phyloP scores from a whole-genome alignment of 2,888 invertebrate genomes.

The Ichneumoninae sp. region DNA sequence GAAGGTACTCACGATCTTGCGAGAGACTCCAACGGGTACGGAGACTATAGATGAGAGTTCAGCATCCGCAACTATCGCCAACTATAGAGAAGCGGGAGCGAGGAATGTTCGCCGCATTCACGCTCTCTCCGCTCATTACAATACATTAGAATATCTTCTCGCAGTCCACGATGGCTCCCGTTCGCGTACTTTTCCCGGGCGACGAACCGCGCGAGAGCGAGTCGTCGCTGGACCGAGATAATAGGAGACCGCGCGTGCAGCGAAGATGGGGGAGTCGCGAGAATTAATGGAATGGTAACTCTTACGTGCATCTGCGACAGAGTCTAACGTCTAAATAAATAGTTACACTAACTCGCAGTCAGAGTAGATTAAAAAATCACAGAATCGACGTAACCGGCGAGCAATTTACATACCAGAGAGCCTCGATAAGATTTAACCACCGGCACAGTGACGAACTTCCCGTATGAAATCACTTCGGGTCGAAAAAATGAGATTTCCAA shows the following conservation, averaged over 20 bases:
- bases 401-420: not conserved
- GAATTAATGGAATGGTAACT: conserved; percentile 29
- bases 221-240: conserved; percentile 49
- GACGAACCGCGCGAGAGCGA: conserved; percentile 43
- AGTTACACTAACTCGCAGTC: not conserved
- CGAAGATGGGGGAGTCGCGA: conserved; percentile 1
- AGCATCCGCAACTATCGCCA: conserved; percentile 8
- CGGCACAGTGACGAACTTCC: not conserved
- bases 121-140: conserved; percentile 73
- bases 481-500: no score
- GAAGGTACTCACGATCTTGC: conserved; percentile 45
- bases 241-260: conserved; percentile 33
- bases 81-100: conserved; percentile 4
- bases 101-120: conserved; percentile 52
- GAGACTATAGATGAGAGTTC: conserved; percentile 27
- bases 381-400: not conserved
- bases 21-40: conserved; percentile 16
- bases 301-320: not conserved
- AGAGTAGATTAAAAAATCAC: not conserved
- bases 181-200: conserved; percentile 40
- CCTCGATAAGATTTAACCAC: not conserved
- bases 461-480: no score
- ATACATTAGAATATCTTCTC: conserved; percentile 76
- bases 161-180: conserved; percentile 49
- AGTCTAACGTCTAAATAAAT: conserved; percentile 17